Evolutionary conservation across 1,140 invertebrate species (phyloP).

Genomic region (Camponotus floridanus): DNA sequence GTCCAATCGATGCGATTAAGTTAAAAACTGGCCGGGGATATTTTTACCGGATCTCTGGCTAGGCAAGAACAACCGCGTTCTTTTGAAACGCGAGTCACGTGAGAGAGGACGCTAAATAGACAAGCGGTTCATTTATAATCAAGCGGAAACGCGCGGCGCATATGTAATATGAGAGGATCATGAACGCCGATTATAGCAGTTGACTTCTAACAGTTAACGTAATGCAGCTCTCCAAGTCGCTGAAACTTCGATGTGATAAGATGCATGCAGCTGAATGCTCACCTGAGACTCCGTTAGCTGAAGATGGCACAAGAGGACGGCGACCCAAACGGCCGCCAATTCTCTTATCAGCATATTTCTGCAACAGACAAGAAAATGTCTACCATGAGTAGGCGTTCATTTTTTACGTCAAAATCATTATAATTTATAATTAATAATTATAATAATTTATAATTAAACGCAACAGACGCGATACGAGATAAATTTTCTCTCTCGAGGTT

Average conservation of each 20-base stretch:
- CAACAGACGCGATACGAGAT: not conserved
- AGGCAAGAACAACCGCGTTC: not conserved
- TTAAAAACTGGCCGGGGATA: not conserved
- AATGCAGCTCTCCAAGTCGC: not conserved
- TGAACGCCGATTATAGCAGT: not conserved
- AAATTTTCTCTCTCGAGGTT: not conserved
- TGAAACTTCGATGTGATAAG: constrained; percentile 1
- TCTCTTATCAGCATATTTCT: constrained; percentile 87
- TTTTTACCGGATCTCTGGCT: not conserved
- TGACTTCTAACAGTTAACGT: constrained; percentile 3
- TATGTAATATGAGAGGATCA: not conserved
- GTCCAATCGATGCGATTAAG: not conserved
- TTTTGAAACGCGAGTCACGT: not conserved
- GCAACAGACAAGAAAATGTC: constrained; percentile 79
- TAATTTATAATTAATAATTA: constrained; percentile 36
- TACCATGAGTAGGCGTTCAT: not conserved
- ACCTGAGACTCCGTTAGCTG: constrained; percentile 86
- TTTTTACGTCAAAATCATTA: not conserved
- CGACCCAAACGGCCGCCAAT: constrained; percentile 86
- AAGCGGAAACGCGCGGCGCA: too few species aligned
- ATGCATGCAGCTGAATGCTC: constrained; percentile 66
- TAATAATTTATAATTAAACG: constrained; percentile 25
- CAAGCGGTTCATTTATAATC: not conserved
- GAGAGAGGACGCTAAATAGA: not conserved
- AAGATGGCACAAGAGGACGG: constrained; percentile 86